phyloP scores from a whole-genome alignment of 2,888 invertebrate species.

The Oxytorus armatus region DNA sequence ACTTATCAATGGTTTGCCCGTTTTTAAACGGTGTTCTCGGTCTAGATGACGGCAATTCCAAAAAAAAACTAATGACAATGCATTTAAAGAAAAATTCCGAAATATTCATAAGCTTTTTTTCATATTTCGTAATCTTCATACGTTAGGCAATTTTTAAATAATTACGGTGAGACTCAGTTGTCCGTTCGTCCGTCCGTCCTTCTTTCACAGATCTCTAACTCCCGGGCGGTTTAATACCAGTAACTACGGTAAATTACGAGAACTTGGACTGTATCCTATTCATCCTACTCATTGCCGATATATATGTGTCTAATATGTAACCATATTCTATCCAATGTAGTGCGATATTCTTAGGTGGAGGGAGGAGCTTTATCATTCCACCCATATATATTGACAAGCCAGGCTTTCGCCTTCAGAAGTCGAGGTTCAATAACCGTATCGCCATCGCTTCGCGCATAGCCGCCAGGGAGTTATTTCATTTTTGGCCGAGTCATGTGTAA shows the following conservation, averaged over 20 bases:
- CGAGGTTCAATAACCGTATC: constrained; percentile 66
- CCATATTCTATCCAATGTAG: constrained; percentile 1
- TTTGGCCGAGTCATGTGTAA: constrained; percentile 78
- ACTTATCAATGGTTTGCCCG: neutral
- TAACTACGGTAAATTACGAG: neutral
- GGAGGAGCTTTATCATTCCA: neutral
- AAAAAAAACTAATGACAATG: no score
- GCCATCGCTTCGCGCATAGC: constrained; percentile 20
- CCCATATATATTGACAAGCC: neutral
- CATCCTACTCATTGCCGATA: constrained; percentile 11
- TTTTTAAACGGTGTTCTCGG: no score
- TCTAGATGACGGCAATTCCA: no score
- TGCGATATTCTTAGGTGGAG: neutral
- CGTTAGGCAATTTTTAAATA: no score
- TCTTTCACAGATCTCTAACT: no score
- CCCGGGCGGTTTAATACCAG: no score
- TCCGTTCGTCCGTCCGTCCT: no score
- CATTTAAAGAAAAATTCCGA: no score
- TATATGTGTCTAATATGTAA: neutral
- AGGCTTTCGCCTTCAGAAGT: neutral
- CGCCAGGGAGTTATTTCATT: constrained; percentile 77
- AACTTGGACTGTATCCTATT: constrained; percentile 18
- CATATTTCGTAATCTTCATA: no score
- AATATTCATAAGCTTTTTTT: no score
- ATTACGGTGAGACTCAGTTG: no score